Evolutionary conservation across 2,797 vertebrate genomes (phyloP), one percentile per base, ranked within the genome.

Genomic region (Poecilia gillii): DNA sequence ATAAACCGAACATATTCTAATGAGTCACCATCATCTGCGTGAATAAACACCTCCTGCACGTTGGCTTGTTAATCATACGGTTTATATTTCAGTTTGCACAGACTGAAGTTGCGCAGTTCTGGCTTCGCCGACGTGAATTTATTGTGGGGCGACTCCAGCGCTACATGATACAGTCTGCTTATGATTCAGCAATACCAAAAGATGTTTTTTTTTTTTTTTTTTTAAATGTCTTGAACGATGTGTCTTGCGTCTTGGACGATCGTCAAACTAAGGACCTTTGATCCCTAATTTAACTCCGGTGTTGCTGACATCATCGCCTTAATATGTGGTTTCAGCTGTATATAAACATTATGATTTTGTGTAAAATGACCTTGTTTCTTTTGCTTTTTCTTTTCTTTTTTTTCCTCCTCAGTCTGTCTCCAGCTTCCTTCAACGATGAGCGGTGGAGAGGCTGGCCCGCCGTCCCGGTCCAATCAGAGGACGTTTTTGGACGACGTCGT

Each of bases 401-500:
- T 33, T 33, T 2, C 31, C 31, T 31, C 39, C 51, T 53, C 31
- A 66, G 33, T 23, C 0, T 23, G 6, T 41, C 25, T 46, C 25
- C 87, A 98, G 97, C 92, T 81, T 94, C 90, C 74, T 86, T 93
- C 84, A 95, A 93, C 81, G 90, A 98, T 97, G 18, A 94, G 97
- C 81, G 94, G 96, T 46, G 89, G 95, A 79, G 96, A 96, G 0
- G 83, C 93, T 74, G 93, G 85, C 33, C 93, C 94, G 4, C 81
- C 96, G 1, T 84, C 96, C 51, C 96, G 92, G 70, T 82, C 96
- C 84, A 97, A 62, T 77, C 85, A 97, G 90, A 97, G 93, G 88
- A 96, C 97, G 0, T 93, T 99, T 88, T 94, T 96, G 0, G 97
- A 99, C 70, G 97, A 99, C 55, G 77, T 99, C 0, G 87, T 97